Evolutionary conservation across 2,113 vertebrate species (phyloP).

Genomic region (Cyphomyrus discorhynchus): DNA sequence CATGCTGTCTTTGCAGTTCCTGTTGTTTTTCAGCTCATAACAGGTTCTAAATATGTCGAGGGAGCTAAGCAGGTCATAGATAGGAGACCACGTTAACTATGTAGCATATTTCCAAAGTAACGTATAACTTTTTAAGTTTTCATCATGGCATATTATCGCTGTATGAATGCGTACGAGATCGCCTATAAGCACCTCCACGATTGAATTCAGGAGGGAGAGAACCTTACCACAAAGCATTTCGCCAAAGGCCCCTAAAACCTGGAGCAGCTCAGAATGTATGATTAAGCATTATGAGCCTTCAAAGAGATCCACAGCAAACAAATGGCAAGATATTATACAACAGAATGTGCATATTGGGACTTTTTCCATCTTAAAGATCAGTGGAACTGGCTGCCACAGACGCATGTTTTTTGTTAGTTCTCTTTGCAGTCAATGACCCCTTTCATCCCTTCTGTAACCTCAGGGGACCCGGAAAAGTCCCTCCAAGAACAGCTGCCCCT

Average conservation of each 20-base stretch:
- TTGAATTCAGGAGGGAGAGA: not conserved
- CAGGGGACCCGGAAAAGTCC: constrained; percentile 73
- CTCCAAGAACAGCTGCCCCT: constrained; percentile 92
- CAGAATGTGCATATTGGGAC: not conserved
- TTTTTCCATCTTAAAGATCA: not conserved
- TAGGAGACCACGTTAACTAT: not conserved
- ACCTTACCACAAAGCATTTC: not conserved
- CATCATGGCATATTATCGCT: not conserved
- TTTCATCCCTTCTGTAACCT: not conserved
- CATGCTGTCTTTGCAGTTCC: not conserved
- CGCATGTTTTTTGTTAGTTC: not conserved
- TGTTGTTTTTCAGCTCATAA: not conserved
- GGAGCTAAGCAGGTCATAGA: not conserved
- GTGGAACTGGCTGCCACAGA: not conserved
- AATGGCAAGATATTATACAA: not conserved
- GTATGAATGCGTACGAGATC: not conserved
- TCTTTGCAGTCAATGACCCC: not conserved
- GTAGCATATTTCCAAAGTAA: not conserved
- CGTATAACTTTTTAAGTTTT: not conserved
- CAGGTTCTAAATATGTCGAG: not conserved
- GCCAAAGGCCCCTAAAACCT: not conserved
- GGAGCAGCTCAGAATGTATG: not conserved
- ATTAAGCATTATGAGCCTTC: not conserved
- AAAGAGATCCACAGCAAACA: constrained; percentile 7
- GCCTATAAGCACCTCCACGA: not conserved